phyloP scores from a whole-genome alignment of 2,797 vertebrate genomes.

The Neomorphus geoffroyi region DNA sequence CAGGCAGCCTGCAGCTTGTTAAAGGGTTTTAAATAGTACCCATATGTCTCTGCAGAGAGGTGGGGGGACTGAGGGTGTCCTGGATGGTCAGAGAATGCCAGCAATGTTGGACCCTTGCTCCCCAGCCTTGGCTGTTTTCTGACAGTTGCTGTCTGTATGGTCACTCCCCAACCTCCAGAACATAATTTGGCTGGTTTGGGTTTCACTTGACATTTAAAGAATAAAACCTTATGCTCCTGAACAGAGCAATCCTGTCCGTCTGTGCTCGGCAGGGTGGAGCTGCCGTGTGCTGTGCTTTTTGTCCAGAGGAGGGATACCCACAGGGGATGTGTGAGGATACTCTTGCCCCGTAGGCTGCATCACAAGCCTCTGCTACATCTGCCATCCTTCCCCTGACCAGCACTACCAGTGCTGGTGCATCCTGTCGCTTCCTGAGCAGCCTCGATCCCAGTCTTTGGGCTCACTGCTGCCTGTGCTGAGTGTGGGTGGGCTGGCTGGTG shows the following conservation, averaged over 20 bases:
- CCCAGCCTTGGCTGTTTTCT: slow-evolving; percentile 19
- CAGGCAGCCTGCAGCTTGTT: slow-evolving; percentile 66
- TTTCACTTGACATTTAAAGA: slow-evolving; percentile 70
- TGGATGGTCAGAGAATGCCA: slow-evolving; percentile 66
- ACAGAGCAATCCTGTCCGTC: background rate
- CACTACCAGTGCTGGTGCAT: background rate
- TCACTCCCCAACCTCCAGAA: slow-evolving; percentile 17
- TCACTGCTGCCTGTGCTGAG: background rate
- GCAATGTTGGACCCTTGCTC: slow-evolving; percentile 65
- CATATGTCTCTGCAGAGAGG: slow-evolving; percentile 62
- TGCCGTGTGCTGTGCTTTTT: background rate
- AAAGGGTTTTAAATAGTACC: slow-evolving; percentile 77
- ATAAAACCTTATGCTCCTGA: slow-evolving; percentile 32
- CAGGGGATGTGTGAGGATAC: background rate
- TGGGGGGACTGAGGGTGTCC: slow-evolving; percentile 40
- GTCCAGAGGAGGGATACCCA: background rate
- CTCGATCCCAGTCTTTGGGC: background rate
- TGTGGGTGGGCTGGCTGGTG: background rate
- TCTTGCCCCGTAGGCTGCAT: background rate
- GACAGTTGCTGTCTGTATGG: slow-evolving; percentile 67
- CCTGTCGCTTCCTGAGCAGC: background rate
- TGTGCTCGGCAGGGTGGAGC: background rate
- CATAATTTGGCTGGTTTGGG: slow-evolving; percentile 53
- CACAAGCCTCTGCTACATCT: background rate
- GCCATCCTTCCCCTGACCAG: background rate